Evolutionary conservation across 2,888 invertebrate species (phyloP), one percentile per base, ranked within the genome.

Genomic region (Dolomedes plantarius): DNA sequence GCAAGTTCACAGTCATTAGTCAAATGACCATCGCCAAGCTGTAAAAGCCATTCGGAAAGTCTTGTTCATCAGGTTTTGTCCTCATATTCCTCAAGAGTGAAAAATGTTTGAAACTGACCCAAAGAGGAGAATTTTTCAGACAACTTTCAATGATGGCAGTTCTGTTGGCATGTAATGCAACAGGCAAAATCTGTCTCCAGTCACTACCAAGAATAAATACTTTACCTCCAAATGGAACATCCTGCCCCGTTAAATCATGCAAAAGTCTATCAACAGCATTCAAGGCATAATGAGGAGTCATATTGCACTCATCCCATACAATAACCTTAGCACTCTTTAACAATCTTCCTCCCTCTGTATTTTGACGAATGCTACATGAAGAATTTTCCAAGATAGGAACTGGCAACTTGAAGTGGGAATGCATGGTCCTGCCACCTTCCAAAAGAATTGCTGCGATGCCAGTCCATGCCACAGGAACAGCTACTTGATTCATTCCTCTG

Each of bases 181-280:
- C 81, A 7, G 86, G 88, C 13, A 87, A 67, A 27, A 32, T 77
- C 74, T 88, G 88, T 0, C 88, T 19, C 39, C 82, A 88, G 32
- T 87, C 86, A 2, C 88, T 88, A 0, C 86, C 86, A 1, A 88
- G 31, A 50, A 88, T 11, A 1, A 88, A 19, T 13, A 50, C 36
- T 56, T 80, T 81, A 11, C 82, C 81, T 11, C 88, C 78, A 78
- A 87, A 88, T 19, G 76, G 86, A 11, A 13, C 9, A 36, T 50
- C 39, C 6, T 9, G 36, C 27, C 62, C 6, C 46, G 56, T 75
- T 3, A 88, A 19, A 62, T 88, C 88, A 64, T 64, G 50, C 0
- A 87, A 41, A 1, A 77, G 27, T 16, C n/a, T 1, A 39, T 85
- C 78, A 23, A 79, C 56, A 1, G 28, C 32, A 0, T 36, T 28